Conservation (phyloP, 2,113 vertebrate genomes). For the Colistium nudipinnis region DNA sequence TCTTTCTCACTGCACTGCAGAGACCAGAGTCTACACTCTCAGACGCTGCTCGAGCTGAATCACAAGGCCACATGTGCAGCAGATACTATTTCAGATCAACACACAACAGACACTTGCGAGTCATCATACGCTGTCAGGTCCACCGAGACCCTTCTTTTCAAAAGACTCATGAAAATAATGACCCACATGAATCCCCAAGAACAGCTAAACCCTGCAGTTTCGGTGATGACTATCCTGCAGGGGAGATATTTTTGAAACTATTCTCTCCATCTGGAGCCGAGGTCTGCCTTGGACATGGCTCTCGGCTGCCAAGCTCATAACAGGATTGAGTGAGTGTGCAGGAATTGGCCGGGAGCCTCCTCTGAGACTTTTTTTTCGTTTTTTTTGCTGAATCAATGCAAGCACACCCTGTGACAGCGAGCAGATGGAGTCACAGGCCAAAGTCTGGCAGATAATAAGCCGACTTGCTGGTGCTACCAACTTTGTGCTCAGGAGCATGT, state of each 20-base stretch:
- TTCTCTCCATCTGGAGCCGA: constrained; percentile 30
- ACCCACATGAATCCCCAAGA: constrained; percentile 34
- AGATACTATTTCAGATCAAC: constrained; percentile 19
- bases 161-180: constrained; percentile 26
- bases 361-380: constrained; percentile 23
- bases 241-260: constrained; percentile 36
- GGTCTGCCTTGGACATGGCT: constrained; percentile 15
- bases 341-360: constrained; percentile 25
- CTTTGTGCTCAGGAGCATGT: constrained; percentile 31
- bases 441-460: constrained; percentile 53
- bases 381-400: constrained; percentile 57
- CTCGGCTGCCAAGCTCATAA: constrained; percentile 11
- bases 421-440: constrained; percentile 54
- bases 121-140: constrained; percentile 43
- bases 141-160: constrained; percentile 18
- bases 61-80: constrained; percentile 57
- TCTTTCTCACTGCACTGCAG: constrained; percentile 17
- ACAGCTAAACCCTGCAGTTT: constrained; percentile 43
- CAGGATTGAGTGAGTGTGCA: constrained; percentile 44
- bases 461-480: constrained; percentile 30
- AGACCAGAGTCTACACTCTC: constrained; percentile 15
- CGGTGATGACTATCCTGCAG: constrained; percentile 40
- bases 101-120: constrained; percentile 40
- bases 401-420: constrained; percentile 34
- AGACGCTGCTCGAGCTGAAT: constrained; percentile 40